Evolutionary conservation across 2,888 invertebrate genomes (phyloP).

Genomic region (Sesia bembeciformis): DNA sequence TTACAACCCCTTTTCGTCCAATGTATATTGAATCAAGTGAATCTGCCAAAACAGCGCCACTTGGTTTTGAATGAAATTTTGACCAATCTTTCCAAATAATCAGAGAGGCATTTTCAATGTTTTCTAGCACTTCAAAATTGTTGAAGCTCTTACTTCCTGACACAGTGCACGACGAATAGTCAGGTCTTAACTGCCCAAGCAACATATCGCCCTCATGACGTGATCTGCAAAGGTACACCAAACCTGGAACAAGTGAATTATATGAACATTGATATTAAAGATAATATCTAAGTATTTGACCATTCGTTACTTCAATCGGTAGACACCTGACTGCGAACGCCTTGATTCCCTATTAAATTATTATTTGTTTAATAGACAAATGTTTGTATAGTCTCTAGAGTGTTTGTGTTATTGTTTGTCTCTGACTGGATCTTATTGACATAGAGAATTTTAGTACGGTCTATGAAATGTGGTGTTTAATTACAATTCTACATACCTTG

Average conservation of each 20-base stretch:
- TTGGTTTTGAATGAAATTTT: conserved; percentile 78
- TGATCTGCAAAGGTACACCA: conserved; percentile 84
- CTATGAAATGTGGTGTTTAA: no score
- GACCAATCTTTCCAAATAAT: conserved; percentile 85
- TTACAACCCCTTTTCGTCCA: conserved; percentile 44
- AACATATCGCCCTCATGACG: conserved; percentile 82
- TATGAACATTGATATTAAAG: neutral
- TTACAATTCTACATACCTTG: conserved; percentile 29
- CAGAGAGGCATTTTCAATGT: conserved; percentile 83
- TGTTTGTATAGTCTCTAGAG: no score
- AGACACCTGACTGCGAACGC: no score
- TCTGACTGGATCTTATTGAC: no score
- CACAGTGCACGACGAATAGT: conserved; percentile 77
- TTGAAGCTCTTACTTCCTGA: conserved; percentile 75
- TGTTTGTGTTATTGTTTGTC: no score
- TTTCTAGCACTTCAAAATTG: conserved; percentile 83
- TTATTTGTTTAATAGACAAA: no score
- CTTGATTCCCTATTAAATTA: no score
- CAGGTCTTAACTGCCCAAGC: conserved; percentile 79
- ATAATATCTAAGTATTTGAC: no score
- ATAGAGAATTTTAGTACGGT: no score
- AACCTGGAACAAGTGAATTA: conserved; percentile 31
- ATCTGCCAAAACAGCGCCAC: conserved; percentile 79
- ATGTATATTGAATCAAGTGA: conserved; percentile 51
- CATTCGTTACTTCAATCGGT: no score